A percentile compares a stretch with the other conserved stretches of the same genome.
Conservation (phyloP, 2,797 vertebrate genomes). For the Notamacropus eugenii region DNA sequence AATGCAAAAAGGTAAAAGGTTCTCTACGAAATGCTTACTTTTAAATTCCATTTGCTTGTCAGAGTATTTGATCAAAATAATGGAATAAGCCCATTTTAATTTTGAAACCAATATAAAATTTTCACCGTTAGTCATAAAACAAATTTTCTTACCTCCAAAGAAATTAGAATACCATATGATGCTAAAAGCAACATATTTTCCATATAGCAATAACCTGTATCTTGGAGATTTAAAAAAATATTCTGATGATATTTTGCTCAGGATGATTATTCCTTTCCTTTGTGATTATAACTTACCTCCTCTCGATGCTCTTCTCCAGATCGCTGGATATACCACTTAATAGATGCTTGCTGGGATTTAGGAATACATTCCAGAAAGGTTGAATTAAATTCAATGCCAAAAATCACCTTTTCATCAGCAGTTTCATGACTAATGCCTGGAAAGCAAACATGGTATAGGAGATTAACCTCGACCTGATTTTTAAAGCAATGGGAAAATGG, state of each 20-base stretch:
- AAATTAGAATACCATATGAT: conserved; percentile 64
- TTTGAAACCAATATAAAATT: conserved; percentile 10
- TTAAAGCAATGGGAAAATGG: conserved; percentile 86
- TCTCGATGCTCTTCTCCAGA: conserved; percentile 89
- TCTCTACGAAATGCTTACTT: conserved; percentile 7
- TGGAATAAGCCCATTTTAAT: conserved; percentile 19
- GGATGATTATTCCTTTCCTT: conserved; percentile 60
- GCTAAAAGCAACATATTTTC: conserved; percentile 67
- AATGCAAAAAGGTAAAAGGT: conserved; percentile 54
- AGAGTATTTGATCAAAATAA: neutral
- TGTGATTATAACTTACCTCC: conserved; percentile 89
- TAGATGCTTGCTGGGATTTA: conserved; percentile 95
- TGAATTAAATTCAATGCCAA: conserved; percentile 97
- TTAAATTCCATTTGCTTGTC: conserved; percentile 5
- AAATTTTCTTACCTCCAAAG: conserved; percentile 54
- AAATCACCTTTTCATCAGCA: conserved; percentile 95
- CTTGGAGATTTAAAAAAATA: conserved; percentile 36
- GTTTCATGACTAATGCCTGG: conserved; percentile 88
- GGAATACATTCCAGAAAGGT: conserved; percentile 98
- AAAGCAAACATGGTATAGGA: conserved; percentile 86
- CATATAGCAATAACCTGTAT: conserved; percentile 62
- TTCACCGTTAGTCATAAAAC: conserved; percentile 15
- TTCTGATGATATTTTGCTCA: conserved; percentile 53
- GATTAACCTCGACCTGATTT: conserved; percentile 87
- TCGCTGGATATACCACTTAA: conserved; percentile 88